Evolutionary conservation across 2,113 vertebrate species (phyloP).

Genomic region (Odontesthes bonariensis): DNA sequence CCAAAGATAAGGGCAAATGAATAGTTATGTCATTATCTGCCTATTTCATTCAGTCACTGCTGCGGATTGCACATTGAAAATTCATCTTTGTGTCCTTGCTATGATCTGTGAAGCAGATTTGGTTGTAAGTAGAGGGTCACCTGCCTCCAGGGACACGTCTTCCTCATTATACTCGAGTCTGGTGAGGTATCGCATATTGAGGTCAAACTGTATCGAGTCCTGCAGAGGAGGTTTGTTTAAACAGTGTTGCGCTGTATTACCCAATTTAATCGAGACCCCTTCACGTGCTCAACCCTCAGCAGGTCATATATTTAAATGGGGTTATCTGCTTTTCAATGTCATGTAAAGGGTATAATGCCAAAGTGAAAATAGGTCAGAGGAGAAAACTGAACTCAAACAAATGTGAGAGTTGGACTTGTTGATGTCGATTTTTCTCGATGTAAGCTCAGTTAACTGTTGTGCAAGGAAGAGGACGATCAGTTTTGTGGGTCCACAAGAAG

Average conservation of each 20-base stretch:
- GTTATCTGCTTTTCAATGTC: conserved; percentile 43
- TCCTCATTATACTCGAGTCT: conserved; percentile 61
- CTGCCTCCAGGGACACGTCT: conserved; percentile 28
- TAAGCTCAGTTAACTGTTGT: too few relatives aligned
- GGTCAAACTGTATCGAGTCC: conserved; percentile 35
- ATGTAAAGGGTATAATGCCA: not conserved
- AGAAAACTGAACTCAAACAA: not conserved
- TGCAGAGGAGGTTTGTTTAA: conserved; percentile 60
- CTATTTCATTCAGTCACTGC: conserved; percentile 43
- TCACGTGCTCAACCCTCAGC: not conserved
- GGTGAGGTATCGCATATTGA: conserved; percentile 34
- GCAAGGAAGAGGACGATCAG: too few relatives aligned
- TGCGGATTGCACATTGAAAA: conserved; percentile 41
- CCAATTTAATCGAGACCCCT: conserved; percentile 48
- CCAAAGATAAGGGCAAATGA: conserved; percentile 46
- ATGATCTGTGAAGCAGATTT: conserved; percentile 57
- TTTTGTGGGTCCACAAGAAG: too few relatives aligned
- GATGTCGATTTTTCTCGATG: not conserved
- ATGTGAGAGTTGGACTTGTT: conserved; percentile 5
- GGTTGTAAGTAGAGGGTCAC: conserved; percentile 55
- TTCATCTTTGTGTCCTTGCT: conserved; percentile 66
- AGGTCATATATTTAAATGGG: conserved; percentile 35
- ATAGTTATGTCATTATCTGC: conserved; percentile 66
- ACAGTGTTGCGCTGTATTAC: conserved; percentile 44
- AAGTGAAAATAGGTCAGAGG: too few relatives aligned